Evolutionary conservation across 2,113 vertebrate genomes (phyloP), one percentile per base, ranked within the genome.

Genomic region (Andinoacara biseriatus): DNA sequence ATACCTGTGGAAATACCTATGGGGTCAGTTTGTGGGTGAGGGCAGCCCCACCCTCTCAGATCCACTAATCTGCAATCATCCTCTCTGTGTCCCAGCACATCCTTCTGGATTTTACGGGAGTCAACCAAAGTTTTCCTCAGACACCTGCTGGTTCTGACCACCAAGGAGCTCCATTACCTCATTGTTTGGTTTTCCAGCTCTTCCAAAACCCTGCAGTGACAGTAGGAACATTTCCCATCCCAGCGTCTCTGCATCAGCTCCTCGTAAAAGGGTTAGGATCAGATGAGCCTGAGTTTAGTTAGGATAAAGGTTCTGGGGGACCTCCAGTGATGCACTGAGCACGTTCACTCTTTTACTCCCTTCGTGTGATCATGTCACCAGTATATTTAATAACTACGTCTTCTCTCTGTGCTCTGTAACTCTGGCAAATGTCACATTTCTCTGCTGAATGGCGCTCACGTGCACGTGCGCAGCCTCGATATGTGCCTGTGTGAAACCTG

Each of bases 31-130:
- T 57, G 10, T 20, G 10, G 65, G 18, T 13, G 60, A n/a, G 24
- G 5, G 49, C 3, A 29, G 63, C 9, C 22, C 5, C 0, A 49
- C 40, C 29, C 43, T 49, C 29, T 49, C 40, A 33, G 24, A 61
- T 31, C 59, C n/a, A 4, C 54, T 61, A 61, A 35, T 11, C 5
- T 35, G 17, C 31, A 20, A 43, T 18, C 15, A 29, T 49, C 22
- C 24, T 72, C 26, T 72, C 65, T 31, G 24, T 46, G 52, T 52
- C 20, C 43, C 24, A 31, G 10, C 43, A 11, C 10, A 52, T 72
- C 2, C 11, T 69, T 69, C 0, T 0, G 29, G 17, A 52, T 20
- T 43, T 69, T 10, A 11, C 20, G 46, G 15, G 15, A 31, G 2
- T 72, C 17, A 72, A 52, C n/a, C 8, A 65, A 26, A 26, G 0